Base-by-base conservation (phyloP, 2,888 invertebrate genomes). In the Caenorhabditis afra region DNA sequence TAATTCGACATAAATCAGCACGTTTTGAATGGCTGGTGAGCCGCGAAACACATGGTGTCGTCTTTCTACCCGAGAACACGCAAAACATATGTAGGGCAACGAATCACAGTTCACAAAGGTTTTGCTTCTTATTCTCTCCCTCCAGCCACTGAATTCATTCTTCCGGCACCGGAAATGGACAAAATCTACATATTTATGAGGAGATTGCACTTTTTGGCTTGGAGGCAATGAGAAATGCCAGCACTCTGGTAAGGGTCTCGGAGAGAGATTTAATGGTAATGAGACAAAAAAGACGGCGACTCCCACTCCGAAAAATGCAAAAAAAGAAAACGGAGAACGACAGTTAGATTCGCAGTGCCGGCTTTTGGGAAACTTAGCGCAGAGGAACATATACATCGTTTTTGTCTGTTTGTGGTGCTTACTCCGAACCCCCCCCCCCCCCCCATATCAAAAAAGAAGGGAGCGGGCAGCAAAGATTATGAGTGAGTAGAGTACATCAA, bases 1-100 rank as follows among this genome's bases (percentile, higher is more conserved):
- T 73, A 73, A 73, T 73, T 73, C 50, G 73, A 73, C 73, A 73
- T 73, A 73, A 73, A 65, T 73, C 73, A 73, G 73, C 73, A 65
- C 58, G 47, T 73, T 73, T 73, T 64, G 58, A 73, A 71, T 35
- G 49, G 44, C 29, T 49, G 41, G 52, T 50, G 70, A 61, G 58
- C 47, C 73, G 57, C 49, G 73, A 73, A 73, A 73, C 73, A 73
- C 58, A 73, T 73, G 71, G 45, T 55, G 70, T 70, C 45, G 61
- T 53, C 55, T 50, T 12, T 50, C n/a, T n/a, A n/a, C n/a, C 29
- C 29, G 3, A 29, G 29, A 64, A 73, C 58, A 64, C 62, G 55
- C 64, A 58, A 64, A 64, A 64, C 73, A 73, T 62, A 73, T 71
- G 71, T 62, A 71, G 18, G 23, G 44, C 44, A 37, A 44, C 41